A percentile compares a stretch with the other conserved stretches of the same genome.
phyloP scores from a whole-genome alignment of 2,888 invertebrate species.

The Baronia brevicornis region DNA sequence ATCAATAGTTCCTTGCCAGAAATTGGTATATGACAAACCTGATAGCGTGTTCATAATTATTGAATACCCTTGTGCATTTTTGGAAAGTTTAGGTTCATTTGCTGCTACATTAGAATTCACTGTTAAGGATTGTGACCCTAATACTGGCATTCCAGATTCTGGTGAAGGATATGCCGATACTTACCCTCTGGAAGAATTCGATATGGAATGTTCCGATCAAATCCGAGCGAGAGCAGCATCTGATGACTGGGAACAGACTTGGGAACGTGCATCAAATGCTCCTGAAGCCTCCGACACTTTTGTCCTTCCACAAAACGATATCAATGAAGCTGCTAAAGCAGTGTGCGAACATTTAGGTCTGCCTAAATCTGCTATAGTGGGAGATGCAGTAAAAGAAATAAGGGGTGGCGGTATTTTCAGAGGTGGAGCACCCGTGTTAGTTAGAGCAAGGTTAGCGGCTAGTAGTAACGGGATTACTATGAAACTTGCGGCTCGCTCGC shows the following conservation, averaged over 20 bases:
- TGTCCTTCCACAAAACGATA: constrained; percentile 79
- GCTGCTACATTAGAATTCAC: constrained; percentile 93
- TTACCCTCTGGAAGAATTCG: constrained; percentile 92
- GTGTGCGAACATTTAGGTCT: constrained; percentile 60
- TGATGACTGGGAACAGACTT: constrained; percentile 78
- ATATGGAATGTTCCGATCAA: constrained; percentile 58
- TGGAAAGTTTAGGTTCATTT: constrained; percentile 87
- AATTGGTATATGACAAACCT: constrained; percentile 89
- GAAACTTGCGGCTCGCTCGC: constrained; percentile 92
- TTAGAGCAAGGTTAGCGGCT: constrained; percentile 88
- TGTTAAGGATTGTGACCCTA: constrained; percentile 97
- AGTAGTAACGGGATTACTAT: constrained; percentile 89
- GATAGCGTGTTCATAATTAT: constrained; percentile 90
- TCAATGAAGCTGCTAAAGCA: constrained; percentile 51
- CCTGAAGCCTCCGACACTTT: constrained; percentile 95
- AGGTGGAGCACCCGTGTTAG: constrained; percentile 92
- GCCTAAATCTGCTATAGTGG: constrained; percentile 44
- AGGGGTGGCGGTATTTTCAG: constrained; percentile 85
- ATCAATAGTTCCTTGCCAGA: constrained; percentile 81
- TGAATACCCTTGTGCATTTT: constrained; percentile 67
- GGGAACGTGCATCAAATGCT: constrained; percentile 82
- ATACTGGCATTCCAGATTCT: constrained; percentile 93
- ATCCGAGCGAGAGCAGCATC: constrained; percentile 42
- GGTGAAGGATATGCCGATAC: constrained; percentile 98
- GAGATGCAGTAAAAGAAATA: constrained; percentile 61